A percentile compares a stretch with the other conserved stretches of the same genome.
Evolutionary conservation across 2,888 invertebrate species (phyloP).

Genomic region (Congeria kusceri): DNA sequence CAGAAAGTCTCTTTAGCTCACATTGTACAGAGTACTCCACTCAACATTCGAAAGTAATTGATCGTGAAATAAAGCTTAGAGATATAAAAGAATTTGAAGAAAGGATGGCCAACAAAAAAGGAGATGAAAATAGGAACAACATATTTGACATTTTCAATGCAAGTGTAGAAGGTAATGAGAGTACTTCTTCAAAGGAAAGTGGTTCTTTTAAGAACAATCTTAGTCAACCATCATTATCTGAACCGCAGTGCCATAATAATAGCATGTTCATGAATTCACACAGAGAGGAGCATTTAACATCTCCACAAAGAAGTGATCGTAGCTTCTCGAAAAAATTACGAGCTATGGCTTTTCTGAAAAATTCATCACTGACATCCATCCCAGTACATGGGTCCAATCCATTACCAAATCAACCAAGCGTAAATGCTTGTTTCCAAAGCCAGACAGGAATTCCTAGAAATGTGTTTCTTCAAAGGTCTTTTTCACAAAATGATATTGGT

Average conservation of each 20-base stretch:
- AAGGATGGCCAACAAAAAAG: conserved; percentile 22
- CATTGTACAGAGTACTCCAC: not conserved
- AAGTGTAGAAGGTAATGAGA: no score
- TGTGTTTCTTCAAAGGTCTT: conserved; percentile 14
- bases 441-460: not conserved
- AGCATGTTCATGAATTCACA: no score
- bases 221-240: no score
- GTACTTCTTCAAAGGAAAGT: not conserved
- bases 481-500: conserved; percentile 21
- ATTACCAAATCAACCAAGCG: no score
- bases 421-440: no score
- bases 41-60: not conserved
- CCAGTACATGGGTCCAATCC: no score
- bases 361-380: no score
- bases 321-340: no score
- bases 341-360: no score
- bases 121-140: conserved; percentile 33
- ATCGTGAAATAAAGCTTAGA: conserved; percentile 42
- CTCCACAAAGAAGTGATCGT: no score
- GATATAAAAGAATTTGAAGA: conserved; percentile 60
- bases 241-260: no score
- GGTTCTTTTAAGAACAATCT: not conserved
- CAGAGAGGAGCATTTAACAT: no score
- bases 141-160: conserved; percentile 32
- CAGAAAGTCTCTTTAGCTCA: not conserved